Base-by-base conservation (phyloP, 2,888 invertebrate genomes). In the Oithona nana region DNA sequence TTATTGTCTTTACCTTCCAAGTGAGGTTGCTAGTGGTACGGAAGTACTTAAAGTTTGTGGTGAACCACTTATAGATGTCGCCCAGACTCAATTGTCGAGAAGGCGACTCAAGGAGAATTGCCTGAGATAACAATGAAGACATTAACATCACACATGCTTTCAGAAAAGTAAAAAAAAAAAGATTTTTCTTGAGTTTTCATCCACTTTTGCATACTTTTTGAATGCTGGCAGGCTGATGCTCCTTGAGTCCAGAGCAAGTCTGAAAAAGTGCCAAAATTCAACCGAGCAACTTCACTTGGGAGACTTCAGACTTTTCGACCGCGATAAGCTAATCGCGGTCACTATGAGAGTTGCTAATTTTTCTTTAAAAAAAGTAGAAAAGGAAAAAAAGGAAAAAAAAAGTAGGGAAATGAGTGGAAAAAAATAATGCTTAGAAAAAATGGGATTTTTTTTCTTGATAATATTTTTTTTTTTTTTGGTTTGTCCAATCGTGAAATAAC, bases 41-140 rank as follows among this genome's bases (percentile, higher is more conserved):
- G 79, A 98, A 97, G 79, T 95, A 98, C 76, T 94, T 93, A 80
- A 97, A 97, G 16, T 95, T 97, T 70, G 88, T 88, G 78, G 95
- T 94, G 81, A 98, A 97, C 97, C 97, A 97, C 77, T 94, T 95
- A 82, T 97, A 98, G 71, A 97, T 97, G 80, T 97, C 97, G 75
- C 97, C 97, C 69, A 97, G 79, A 39, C 97, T 97, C 71, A 98
- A 78, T 76, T 97, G 97, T 76, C 92, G 90, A 73, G 97, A 94
- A 54, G 93, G 90, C 69, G 95, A 92, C 79, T 98, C 97, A 39
- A 39, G 39, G 73, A 97, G 93, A 72, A 98, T 97, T 62, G 95
- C 88, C 92, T 94, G 80, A n/a, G 68, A n/a, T 22, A 39, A 26
- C 22, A 26, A 59, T 28, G 16, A 50, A 11, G 20, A 20, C 22